Evolutionary conservation across 2,113 vertebrate species (phyloP), one percentile per base, ranked within the genome.

Genomic region (Larimichthys polyactis): DNA sequence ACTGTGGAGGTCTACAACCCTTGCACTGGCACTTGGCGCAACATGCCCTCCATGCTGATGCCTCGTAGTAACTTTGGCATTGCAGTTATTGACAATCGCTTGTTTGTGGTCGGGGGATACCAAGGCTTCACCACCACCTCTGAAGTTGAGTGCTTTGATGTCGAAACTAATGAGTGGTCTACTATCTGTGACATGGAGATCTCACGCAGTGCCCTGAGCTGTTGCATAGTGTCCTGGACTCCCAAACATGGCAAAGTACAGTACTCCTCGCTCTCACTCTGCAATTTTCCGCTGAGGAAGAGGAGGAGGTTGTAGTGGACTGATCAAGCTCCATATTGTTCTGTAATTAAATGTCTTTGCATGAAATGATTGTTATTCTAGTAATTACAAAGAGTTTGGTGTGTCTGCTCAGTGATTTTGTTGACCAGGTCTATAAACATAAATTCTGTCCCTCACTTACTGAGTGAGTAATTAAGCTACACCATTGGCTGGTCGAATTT

Each of bases 61-160:
- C 85, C 94, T 22, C 95, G 96, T 55, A 96, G 96, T 0, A 97
- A 97, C 90, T 97, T 97, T 15, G 97, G 97, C 75, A 96, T 97
- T 0, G 96, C 95, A 22, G 93, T 97, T 20, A 91, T 97, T 0
- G 95, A 95, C 5, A 76, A 70, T 55, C 22, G 58, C 9, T 59
- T 95, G 11, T 93, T 84, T 46, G 92, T 79, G 1, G 83, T 82
- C 1, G 93, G 92, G 2, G 94, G 92, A 15, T 93, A 75, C 72
- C 86, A 85, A 1, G 87, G 87, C 48, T 11, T 17, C 10, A 32
- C 20, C 40, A 90, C 87, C 27, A 86, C 14, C 24, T 2, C 0
- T 46, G 16, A 71, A 0, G 87, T 80, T 0, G 91, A 94, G 76
- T 81, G 59, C 44, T 94, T 81, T 14, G 75, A 94, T 4, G 9